phyloP scores from a whole-genome alignment of 2,113 vertebrate genomes.

The Phocoena sinus region DNA sequence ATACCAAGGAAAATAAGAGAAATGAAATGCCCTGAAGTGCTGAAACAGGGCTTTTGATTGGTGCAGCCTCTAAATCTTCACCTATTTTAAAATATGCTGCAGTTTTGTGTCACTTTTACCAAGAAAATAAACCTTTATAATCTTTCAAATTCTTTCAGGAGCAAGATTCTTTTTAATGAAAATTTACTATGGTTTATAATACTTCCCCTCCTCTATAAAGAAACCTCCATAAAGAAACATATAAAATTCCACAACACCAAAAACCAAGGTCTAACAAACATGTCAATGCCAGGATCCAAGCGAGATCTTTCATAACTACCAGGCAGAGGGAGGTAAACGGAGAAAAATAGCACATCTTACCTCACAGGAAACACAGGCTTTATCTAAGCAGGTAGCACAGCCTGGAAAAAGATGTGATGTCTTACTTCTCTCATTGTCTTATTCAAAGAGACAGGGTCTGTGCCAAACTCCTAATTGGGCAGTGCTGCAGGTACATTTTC shows the following conservation, averaged over 20 bases:
- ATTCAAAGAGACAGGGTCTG: neutral
- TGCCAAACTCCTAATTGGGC: neutral
- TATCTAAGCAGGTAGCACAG: neutral
- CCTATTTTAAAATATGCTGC: neutral
- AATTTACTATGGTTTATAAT: neutral
- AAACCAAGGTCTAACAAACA: neutral
- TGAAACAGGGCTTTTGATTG: neutral
- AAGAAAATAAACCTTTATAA: neutral
- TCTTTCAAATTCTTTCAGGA: neutral
- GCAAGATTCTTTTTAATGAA: neutral
- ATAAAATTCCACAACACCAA: neutral
- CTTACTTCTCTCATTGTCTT: neutral
- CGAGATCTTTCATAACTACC: neutral
- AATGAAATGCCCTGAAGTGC: neutral
- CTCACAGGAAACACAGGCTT: neutral
- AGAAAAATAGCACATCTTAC: accelerated
- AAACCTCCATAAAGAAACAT: neutral
- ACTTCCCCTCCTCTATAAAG: neutral
- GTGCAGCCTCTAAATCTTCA: neutral
- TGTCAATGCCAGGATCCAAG: accelerated
- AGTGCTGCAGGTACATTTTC: neutral
- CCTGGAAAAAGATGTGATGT: neutral
- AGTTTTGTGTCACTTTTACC: neutral
- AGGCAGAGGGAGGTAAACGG: neutral
- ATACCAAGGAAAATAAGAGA: neutral